Base-by-base conservation (phyloP, 2,797 vertebrate species). In the Clamator glandarius region DNA sequence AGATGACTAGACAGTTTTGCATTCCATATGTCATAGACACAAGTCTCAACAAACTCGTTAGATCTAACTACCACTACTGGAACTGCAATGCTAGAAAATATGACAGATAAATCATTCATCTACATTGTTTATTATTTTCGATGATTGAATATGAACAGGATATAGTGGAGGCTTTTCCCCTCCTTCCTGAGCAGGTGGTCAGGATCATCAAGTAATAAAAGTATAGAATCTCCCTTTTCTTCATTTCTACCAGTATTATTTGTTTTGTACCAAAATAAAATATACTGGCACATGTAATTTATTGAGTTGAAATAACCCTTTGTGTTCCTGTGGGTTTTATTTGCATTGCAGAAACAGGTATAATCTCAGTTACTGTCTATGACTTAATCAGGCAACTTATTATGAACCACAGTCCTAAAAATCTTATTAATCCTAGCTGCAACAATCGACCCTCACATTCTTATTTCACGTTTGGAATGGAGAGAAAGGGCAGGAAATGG, bases 1-100 rank as follows among this genome's bases (percentile, higher is more conserved):
- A 79, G 94, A 92, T 96, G 96, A 97, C 94, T 93, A 94, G 93
- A 92, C 95, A 95, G 80, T 91, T 96, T 79, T 94, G 86, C 75
- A 54, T 94, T 91, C 85, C 67, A 39, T 59, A 82, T 86, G 81
- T 89, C 92, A 96, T 87, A 97, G 81, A 84, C 31, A 93, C 23
- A 75, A 76, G 74, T 91, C 44, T 93, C 95, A 94, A 41, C 88
- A 94, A 91, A 76, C 72, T 90, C 74, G 52, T 77, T 96, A 89
- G 86, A 52, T 89, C 76, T 94, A 96, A 92, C 81, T 92, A 88
- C 67, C 90, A 90, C 57, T 64, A 84, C 35, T 87, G 62, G 57
- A 92, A 92, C 46, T 96, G 26, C n/a, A 95, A 78, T 94, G 93
- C 24, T 91, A 93, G 70, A 95, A 97, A 91, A 70, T 72, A 90